Evolutionary conservation across 2,113 vertebrate genomes (phyloP).

Genomic region (Pterocles gutturalis): DNA sequence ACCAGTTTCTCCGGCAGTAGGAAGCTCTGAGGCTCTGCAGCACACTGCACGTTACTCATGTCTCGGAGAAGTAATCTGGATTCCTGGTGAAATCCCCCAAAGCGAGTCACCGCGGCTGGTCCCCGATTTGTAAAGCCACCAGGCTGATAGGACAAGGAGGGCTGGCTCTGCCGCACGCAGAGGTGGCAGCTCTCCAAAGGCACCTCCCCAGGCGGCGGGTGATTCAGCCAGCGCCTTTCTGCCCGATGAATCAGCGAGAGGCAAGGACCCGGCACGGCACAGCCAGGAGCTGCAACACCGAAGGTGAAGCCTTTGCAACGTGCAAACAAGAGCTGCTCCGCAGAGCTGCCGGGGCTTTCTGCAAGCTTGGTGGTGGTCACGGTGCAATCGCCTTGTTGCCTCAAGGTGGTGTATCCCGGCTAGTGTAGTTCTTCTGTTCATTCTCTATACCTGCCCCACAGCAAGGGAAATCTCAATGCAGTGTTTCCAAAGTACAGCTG

Average conservation of each 20-base stretch:
- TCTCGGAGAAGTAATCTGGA: not conserved
- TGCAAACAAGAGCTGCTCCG: not conserved
- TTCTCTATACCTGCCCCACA: not conserved
- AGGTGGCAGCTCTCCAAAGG: not conserved
- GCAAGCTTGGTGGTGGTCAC: not conserved
- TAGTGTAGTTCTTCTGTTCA: not conserved
- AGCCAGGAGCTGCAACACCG: not conserved
- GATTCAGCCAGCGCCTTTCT: not conserved
- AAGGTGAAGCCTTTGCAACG: fast-evolving
- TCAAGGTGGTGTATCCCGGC: fast-evolving
- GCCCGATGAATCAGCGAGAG: not conserved
- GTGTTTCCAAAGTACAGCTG: not conserved
- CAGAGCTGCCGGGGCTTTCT: not conserved
- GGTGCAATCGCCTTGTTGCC: not conserved
- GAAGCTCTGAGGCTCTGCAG: not conserved
- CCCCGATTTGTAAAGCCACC: fast-evolving
- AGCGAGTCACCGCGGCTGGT: not conserved
- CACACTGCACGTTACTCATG: not conserved
- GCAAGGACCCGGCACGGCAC: not conserved
- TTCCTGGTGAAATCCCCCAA: not conserved
- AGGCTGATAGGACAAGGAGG: not conserved
- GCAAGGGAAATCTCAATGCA: not conserved
- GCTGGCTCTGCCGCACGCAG: not conserved
- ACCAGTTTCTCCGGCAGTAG: not conserved
- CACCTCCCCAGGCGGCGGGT: not conserved